Conservation (phyloP, 2,113 vertebrate species). For the Himantopus leucocephalus region DNA sequence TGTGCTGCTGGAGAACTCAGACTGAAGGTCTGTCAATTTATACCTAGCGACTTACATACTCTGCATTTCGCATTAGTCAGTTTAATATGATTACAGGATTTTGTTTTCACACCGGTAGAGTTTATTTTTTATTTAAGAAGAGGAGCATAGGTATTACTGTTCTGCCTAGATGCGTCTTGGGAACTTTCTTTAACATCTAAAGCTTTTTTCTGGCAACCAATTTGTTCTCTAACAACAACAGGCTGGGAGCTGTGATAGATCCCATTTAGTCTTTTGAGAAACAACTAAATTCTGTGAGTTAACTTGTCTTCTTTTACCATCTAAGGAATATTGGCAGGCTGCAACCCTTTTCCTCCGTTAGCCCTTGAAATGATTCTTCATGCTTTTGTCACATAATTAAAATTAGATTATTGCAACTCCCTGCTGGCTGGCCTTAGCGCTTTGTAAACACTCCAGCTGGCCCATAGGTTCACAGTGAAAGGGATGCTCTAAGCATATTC, state of each 20-base stretch:
- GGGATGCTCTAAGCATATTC: slow-evolving; percentile 68
- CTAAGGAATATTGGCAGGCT: slow-evolving; percentile 77
- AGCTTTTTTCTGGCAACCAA: slow-evolving; percentile 23
- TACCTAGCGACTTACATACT: neutral
- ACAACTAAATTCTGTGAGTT: slow-evolving; percentile 65
- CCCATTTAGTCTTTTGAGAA: slow-evolving; percentile 65
- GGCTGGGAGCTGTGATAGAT: slow-evolving; percentile 53
- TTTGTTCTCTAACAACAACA: slow-evolving; percentile 48
- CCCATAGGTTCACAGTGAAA: slow-evolving; percentile 66
- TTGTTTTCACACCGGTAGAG: neutral
- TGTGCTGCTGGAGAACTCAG: neutral
- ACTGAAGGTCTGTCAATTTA: neutral
- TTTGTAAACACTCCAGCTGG: slow-evolving; percentile 78
- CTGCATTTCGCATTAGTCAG: neutral
- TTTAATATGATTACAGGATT: neutral
- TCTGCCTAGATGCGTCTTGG: slow-evolving; percentile 10
- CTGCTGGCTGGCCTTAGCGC: slow-evolving; percentile 72
- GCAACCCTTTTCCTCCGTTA: slow-evolving; percentile 72
- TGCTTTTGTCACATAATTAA: slow-evolving; percentile 83
- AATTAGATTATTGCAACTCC: slow-evolving; percentile 81
- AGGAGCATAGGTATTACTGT: neutral
- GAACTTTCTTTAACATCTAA: slow-evolving; percentile 38
- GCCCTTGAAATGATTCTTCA: slow-evolving; percentile 79
- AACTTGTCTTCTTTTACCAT: slow-evolving; percentile 76
- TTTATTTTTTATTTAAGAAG: neutral